Evolutionary conservation across 1,140 invertebrate species (phyloP).

Genomic region (Lanistes nyassanus): DNA sequence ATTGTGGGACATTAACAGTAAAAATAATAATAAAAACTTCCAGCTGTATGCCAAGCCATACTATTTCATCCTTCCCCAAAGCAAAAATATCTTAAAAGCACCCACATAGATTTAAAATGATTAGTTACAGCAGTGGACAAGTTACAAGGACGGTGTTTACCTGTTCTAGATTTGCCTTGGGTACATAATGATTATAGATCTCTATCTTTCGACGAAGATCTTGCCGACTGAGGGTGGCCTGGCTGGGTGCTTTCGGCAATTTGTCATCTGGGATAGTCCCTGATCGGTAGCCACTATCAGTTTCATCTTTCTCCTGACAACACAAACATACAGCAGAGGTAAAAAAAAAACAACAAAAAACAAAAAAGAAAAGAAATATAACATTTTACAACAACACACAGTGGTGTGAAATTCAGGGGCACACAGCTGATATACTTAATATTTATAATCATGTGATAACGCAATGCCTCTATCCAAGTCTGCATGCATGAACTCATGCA

Average conservation of each 20-base stretch:
- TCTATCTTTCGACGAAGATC: slow-evolving; percentile 62
- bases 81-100: too few species aligned
- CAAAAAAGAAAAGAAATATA: neutral
- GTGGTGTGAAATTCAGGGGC: too few species aligned
- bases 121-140: neutral
- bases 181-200: slow-evolving; percentile 63
- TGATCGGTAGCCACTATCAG: slow-evolving; percentile 64
- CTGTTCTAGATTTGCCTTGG: slow-evolving; percentile 63
- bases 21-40: too few species aligned
- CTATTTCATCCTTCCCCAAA: too few species aligned
- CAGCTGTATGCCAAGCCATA: too few species aligned
- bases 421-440: too few species aligned
- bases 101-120: neutral
- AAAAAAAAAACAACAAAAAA: neutral
- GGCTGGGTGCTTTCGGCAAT: slow-evolving; percentile 51
- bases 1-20: too few species aligned
- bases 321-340: neutral
- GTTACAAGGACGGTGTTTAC: slow-evolving; percentile 46
- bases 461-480: too few species aligned
- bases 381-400: neutral
- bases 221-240: slow-evolving; percentile 59
- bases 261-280: slow-evolving; percentile 61
- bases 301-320: slow-evolving; percentile 61
- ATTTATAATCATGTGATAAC: too few species aligned
- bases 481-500: too few species aligned